Conservation (phyloP, 2,888 invertebrate species). For the Yponomeuta sedellus region DNA sequence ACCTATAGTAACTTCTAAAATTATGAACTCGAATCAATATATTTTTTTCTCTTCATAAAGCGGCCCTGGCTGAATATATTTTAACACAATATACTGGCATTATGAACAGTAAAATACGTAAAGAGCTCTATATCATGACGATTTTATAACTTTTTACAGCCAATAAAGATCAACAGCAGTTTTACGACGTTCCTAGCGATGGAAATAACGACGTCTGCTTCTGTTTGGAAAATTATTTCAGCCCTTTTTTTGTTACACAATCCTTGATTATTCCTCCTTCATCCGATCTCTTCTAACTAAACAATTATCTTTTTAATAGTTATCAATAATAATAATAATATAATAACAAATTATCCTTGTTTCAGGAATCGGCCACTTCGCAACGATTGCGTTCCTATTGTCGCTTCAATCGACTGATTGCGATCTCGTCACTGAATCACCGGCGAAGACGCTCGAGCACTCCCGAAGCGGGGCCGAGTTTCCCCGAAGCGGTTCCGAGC, state of each 20-base stretch:
- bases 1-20: too few species aligned
- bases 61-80: background rate
- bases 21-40: background rate
- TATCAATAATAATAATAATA: too few species aligned
- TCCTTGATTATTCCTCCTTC: too few species aligned
- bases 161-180: slow-evolving; percentile 12
- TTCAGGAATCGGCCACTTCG: slow-evolving; percentile 50
- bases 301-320: too few species aligned
- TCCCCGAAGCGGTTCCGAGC: slow-evolving; percentile 21
- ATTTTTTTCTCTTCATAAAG: background rate
- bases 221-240: background rate
- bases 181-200: background rate
- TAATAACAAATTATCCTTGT: slow-evolving; percentile 37
- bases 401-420: slow-evolving; percentile 49
- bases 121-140: background rate
- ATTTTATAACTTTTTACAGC: background rate
- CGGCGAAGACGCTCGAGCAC: slow-evolving; percentile 21
- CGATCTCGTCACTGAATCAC: slow-evolving; percentile 45
- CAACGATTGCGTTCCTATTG: slow-evolving; percentile 40
- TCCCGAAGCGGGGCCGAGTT: slow-evolving; percentile 20
- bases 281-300: background rate
- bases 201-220: slow-evolving; percentile 9
- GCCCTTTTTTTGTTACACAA: background rate
- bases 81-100: background rate
- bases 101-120: background rate